Evolutionary conservation across 2,797 vertebrate species (phyloP).

Genomic region (Pangasius macronema): DNA sequence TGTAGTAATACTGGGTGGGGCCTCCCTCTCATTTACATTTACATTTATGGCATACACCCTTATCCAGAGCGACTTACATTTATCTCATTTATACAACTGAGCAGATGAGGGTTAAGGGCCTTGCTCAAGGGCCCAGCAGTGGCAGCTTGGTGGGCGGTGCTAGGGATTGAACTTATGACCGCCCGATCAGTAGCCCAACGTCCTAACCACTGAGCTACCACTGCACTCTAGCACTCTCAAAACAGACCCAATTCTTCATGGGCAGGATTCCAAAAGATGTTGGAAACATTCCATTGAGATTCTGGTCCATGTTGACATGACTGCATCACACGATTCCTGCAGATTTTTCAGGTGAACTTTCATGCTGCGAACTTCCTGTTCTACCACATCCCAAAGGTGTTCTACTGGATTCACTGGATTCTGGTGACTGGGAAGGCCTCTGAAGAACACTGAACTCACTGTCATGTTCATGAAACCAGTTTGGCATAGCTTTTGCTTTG

Average conservation of each 20-base stretch:
- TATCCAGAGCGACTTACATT: too few relatives aligned
- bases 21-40: too few relatives aligned
- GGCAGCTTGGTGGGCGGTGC: too few relatives aligned
- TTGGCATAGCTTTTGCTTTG: neutral
- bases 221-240: too few relatives aligned
- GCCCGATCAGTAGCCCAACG: too few relatives aligned
- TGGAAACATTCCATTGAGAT: neutral
- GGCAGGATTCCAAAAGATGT: neutral
- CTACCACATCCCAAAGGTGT: neutral
- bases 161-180: too few relatives aligned
- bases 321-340: neutral
- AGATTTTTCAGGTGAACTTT: neutral
- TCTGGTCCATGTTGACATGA: neutral
- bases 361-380: neutral
- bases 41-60: too few relatives aligned
- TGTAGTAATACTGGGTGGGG: neutral
- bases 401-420: neutral
- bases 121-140: too few relatives aligned
- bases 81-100: too few relatives aligned
- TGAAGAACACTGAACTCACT: neutral
- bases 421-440: neutral
- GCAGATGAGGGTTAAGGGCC: too few relatives aligned
- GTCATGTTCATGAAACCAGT: neutral
- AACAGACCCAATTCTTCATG: neutral
- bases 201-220: too few relatives aligned